These are phyloP conservation scores for Drosophila merina DNA, from an alignment of 2,888 invertebrate genomes.

Conservation along the genomic window DNA sequence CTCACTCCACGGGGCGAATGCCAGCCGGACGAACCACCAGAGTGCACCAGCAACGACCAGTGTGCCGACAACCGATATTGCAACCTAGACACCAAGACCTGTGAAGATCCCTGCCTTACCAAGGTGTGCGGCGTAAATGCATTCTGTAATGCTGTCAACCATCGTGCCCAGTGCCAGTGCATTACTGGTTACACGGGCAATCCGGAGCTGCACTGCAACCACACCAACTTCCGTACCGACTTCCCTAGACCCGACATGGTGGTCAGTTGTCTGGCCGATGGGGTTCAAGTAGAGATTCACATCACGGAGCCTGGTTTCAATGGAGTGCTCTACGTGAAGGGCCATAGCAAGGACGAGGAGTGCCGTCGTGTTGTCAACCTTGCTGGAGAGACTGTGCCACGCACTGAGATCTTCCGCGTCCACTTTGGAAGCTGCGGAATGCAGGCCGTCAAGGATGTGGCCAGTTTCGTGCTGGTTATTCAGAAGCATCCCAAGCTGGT, in stretches of 20 bases:
- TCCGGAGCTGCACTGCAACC: slow-evolving; percentile 89
- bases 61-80: slow-evolving; percentile 92
- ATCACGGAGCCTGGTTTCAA: slow-evolving; percentile 91
- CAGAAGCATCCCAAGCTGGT: slow-evolving; percentile 98
- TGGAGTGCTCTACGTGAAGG: slow-evolving; percentile 96
- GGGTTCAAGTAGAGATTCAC: slow-evolving; percentile 93
- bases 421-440: slow-evolving; percentile 96
- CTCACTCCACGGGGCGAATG: slow-evolving; percentile 87
- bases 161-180: slow-evolving; percentile 91
- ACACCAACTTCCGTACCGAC: slow-evolving; percentile 88
- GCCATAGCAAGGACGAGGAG: slow-evolving; percentile 96
- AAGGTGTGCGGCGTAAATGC: slow-evolving; percentile 91
- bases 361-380: slow-evolving; percentile 93
- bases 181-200: slow-evolving; percentile 91
- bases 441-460: slow-evolving; percentile 95
- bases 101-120: slow-evolving; percentile 91
- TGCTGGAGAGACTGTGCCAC: slow-evolving; percentile 88
- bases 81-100: slow-evolving; percentile 88
- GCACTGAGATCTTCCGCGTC: slow-evolving; percentile 92
- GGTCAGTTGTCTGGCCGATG: slow-evolving; percentile 95
- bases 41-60: slow-evolving; percentile 89
- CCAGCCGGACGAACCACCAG: slow-evolving; percentile 84
- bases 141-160: slow-evolving; percentile 90
- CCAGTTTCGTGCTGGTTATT: slow-evolving; percentile 96
- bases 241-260: slow-evolving; percentile 94